Evolutionary conservation across 2,113 vertebrate genomes (phyloP).

Genomic region (Probosciger aterrimus): DNA sequence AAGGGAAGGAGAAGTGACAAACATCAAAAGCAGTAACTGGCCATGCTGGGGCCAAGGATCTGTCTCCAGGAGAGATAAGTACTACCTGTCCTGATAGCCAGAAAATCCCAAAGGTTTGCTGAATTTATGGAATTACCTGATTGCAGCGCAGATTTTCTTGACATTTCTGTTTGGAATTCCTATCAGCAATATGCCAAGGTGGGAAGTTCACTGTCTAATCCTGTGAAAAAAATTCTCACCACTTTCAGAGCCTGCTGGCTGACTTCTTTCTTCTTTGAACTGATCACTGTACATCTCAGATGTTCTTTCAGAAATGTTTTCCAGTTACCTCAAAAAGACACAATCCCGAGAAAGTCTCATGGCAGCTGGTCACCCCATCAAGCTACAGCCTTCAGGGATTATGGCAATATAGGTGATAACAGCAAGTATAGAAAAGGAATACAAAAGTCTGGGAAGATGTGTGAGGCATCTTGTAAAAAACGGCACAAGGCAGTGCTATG

Average conservation of each 20-base stretch:
- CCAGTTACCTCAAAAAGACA: not conserved
- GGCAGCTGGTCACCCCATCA: not conserved
- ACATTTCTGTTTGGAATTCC: not conserved
- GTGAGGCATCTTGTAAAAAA: not conserved
- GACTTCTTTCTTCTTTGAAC: not conserved
- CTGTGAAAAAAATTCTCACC: not conserved
- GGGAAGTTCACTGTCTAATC: not conserved
- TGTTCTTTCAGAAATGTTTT: not conserved
- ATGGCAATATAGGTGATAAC: not conserved
- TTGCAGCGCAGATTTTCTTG: not conserved
- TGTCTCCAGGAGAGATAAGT: not conserved
- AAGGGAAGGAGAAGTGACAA: not conserved
- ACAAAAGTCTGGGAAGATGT: not conserved
- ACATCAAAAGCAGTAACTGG: not conserved
- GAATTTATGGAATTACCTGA: not conserved
- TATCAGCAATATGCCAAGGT: not conserved
- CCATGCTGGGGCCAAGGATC: not conserved
- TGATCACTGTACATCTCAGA: accelerated
- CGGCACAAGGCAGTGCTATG: not conserved
- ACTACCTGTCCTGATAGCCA: not conserved
- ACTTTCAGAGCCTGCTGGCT: not conserved
- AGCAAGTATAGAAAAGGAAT: not conserved
- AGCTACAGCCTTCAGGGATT: not conserved
- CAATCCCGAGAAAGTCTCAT: not conserved
- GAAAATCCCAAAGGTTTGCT: not conserved